Evolutionary conservation across 2,888 invertebrate genomes (phyloP), one percentile per base, ranked within the genome.

Genomic region (Drosophila kanekoi): DNA sequence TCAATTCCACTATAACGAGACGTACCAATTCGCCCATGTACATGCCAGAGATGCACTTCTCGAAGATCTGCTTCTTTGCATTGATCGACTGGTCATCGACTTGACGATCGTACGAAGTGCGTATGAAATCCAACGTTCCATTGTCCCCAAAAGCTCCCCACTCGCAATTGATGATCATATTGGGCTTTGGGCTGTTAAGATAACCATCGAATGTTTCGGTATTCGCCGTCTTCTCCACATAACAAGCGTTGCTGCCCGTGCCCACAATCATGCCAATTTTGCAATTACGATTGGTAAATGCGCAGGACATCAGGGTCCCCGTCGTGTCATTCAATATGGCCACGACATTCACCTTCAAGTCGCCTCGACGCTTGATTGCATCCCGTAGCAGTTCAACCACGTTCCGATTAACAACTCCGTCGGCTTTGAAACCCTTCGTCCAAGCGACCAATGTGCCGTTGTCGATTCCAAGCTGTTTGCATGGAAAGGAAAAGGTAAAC

Each of bases 131-230:
- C 59, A 99, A 93, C 4, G 94, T 94, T 4, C 97, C 98, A 80
- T 96, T 95, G 90, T 98, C 98, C 0, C 99, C 99, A 90, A 99
- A 98, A 4, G 98, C 98, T 4, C 99, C 99, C 97, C 98, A 98
- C 92, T 99, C 99, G 0, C 96, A 96, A 92, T 99, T 99, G 81
- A 99, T 96, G 60, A 98, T 94, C 81, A 98, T 96, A 4, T 68
- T 63, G 4, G 75, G 79, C 14, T 83, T 81, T 0, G 20, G 20
- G 28, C 63, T 72, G 1, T 43, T 65, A 49, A 73, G 62, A 20
- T 64, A 64, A 0, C 95, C 95, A 75, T 96, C 95, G 92, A 96
- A 96, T 69, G 95, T 90, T 87, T 96, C 95, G 13, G 95, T 96
- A 87, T 97, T 96, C 74, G 95, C 94, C 18, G 97, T 94, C 77